Percentiles rank a stretch among this genome's conserved stretches.
Conservation (phyloP, 1,140 invertebrate genomes). For the Leptinotarsa defecta region DNA sequence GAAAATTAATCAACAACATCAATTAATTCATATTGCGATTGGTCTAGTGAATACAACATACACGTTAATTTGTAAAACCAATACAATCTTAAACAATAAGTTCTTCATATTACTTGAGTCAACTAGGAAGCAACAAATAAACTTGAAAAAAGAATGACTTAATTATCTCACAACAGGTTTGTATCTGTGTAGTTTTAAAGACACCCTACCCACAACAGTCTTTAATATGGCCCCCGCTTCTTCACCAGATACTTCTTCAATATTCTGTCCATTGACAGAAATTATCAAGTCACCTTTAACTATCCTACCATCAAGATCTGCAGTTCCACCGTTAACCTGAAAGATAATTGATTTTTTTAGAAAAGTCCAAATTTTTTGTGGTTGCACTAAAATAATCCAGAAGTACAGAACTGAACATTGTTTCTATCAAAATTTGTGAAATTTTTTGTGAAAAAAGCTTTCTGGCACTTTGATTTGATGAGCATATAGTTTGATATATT, state of each 20-base stretch:
- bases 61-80: background rate
- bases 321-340: slow-evolving; percentile 85
- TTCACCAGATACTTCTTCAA: slow-evolving; percentile 80
- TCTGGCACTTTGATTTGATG: no score
- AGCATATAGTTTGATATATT: no score
- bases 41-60: no score
- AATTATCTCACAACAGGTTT: slow-evolving; percentile 63
- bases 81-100: background rate
- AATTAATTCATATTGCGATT: no score
- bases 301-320: slow-evolving; percentile 88
- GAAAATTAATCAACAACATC: background rate
- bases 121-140: slow-evolving; percentile 7
- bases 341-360: slow-evolving; percentile 5
- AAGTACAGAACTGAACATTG: no score
- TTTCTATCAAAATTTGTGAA: no score
- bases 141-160: slow-evolving; percentile 1
- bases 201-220: slow-evolving; percentile 75
- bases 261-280: slow-evolving; percentile 86
- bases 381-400: no score
- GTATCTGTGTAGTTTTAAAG: slow-evolving; percentile 80
- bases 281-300: slow-evolving; percentile 92
- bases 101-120: slow-evolving; percentile 10
- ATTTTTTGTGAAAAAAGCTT: no score
- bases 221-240: slow-evolving; percentile 89
- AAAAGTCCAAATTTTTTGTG: no score